Evolutionary conservation across 2,113 vertebrate species (phyloP), one percentile per base, ranked within the genome.

Genomic region (Tauraco erythrolophus): DNA sequence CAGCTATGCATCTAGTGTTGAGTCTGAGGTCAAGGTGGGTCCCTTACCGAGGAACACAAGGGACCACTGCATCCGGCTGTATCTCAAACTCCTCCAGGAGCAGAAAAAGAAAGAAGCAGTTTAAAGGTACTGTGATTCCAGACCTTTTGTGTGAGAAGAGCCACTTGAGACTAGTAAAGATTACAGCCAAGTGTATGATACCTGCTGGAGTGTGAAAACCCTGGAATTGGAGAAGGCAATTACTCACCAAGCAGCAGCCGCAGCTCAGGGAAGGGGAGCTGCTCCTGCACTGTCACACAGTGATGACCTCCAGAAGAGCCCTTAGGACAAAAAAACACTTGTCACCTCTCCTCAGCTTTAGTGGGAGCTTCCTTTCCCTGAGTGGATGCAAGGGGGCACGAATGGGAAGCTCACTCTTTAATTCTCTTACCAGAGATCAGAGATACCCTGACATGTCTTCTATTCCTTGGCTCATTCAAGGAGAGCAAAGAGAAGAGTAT

Each of bases 11-110:
- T 53, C 54, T 80, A 48, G 1, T 3, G 22, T 19, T 65, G 45
- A 72, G 19, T n/a, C 28, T 33, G 7, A 17, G 14, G 8, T 72
- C 45, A 41, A 35, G 28, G 48, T 58, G 15, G 5, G 27, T 53
- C 15, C 27, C 43, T 71, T 60, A n/a, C 33, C 2, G 3, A 74
- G 56, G 37, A 77, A 4, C 46, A 70, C 11, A 61, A 74, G 65
- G 37, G 7, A 58, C 60, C 1, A 4, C 22, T 72, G 76, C 11
- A 4, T 69, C 31, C 0, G 0, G 13, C 37, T 46, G 14, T 28
- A 35, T 46, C 76, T 84, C 31, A 66, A 9, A 91, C 41, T 78
- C 70, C 41, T 80, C 46, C 33, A 48, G 45, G 50, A 91, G 15
- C 0, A 84, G 45, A 54, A 90, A 17, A 61, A 90, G 39, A 78